A percentile compares a stretch with the other conserved stretches of the same genome.
phyloP scores from a whole-genome alignment of 1,140 invertebrate species.

The Macrosteles quadrilineatus region DNA sequence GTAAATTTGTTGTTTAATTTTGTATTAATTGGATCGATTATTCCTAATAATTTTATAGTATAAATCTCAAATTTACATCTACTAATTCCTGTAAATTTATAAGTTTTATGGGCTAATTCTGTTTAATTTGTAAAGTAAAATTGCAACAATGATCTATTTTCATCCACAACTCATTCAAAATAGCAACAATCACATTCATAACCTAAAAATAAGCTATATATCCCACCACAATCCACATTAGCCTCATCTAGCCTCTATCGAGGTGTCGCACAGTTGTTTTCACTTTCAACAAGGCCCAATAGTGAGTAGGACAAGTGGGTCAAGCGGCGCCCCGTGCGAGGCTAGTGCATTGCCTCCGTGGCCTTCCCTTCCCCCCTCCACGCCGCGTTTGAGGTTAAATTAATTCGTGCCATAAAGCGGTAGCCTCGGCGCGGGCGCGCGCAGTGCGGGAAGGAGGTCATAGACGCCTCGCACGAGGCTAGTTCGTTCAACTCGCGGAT shows the following conservation, averaged over 20 bases:
- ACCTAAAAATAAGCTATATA: too few species aligned
- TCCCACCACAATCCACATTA: too few species aligned
- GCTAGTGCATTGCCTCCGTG: conserved; percentile 55
- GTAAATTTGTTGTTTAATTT: too few species aligned
- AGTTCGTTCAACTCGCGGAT: conserved; percentile 30
- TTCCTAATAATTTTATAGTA: too few species aligned
- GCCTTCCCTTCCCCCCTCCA: conserved; percentile 53
- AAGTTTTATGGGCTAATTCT: too few species aligned
- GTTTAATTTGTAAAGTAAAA: too few species aligned
- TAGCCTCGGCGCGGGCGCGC: conserved; percentile 8
- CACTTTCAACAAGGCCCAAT: conserved; percentile 48
- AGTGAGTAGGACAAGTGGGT: conserved; percentile 54
- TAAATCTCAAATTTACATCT: too few species aligned
- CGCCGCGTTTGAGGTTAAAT: conserved; percentile 27
- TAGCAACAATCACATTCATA: too few species aligned
- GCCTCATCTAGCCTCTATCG: conserved; percentile 36
- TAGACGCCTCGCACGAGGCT: conserved; percentile 25
- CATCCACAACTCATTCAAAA: too few species aligned
- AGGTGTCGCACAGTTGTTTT: conserved; percentile 49
- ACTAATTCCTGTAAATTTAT: too few species aligned
- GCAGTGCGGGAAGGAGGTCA: conserved; percentile 28
- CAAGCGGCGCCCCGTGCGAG: conserved; percentile 54
- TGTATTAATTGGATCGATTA: too few species aligned
- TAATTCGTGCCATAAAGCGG: conserved; percentile 32
- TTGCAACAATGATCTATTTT: too few species aligned